Base-by-base conservation (phyloP, 2,888 invertebrate species). In the Acronicta alni region DNA sequence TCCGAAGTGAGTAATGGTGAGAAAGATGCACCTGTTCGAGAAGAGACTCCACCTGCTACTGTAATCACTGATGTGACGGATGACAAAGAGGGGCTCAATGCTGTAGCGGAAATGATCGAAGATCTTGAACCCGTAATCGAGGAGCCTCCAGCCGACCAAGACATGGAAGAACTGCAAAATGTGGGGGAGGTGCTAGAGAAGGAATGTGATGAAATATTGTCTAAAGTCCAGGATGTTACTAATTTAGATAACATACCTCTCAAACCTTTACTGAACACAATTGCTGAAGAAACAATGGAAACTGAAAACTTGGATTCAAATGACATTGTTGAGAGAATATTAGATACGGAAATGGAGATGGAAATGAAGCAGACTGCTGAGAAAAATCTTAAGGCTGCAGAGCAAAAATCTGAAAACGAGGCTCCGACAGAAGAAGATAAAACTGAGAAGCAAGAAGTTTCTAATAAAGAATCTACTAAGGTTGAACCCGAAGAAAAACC, bases 151-250 rank as follows among this genome's bases (percentile, higher is more conserved):
- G 68, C 74, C 39, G 64, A 57, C 23, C 87, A 88, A 67, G 93
- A 92, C 53, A 87, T 92, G 73, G 93, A 91, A 62, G 89, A 89
- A 1, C 76, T 93, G 23, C 86, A 90, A 71, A 91, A 89, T 65
- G 92, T 88, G 16, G 90, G 91, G 4, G 89, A 91, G 45, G 92
- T 90, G 3, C 80, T 94, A 16, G 93, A 93, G 62, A 94, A 93
- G 67, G 94, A 94, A 81, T 94, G 94, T 67, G 92, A 91, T 62
- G 94, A 94, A 69, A 93, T 94, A 57, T 70, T 94, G 18, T 92
- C 91, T 0, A 94, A 94, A 75, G 93, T 94, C 7, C 89, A 93
- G 69, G 86, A 91, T 76, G 92, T 94, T 32, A 93, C 93, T 6
- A 92, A 91, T 68, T 82, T 93, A 57, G 90, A 90, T 58, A 92